These are phyloP conservation scores for Etia nguti DNA, from an alignment of 2,113 vertebrate species.

Conservation along the genomic window DNA sequence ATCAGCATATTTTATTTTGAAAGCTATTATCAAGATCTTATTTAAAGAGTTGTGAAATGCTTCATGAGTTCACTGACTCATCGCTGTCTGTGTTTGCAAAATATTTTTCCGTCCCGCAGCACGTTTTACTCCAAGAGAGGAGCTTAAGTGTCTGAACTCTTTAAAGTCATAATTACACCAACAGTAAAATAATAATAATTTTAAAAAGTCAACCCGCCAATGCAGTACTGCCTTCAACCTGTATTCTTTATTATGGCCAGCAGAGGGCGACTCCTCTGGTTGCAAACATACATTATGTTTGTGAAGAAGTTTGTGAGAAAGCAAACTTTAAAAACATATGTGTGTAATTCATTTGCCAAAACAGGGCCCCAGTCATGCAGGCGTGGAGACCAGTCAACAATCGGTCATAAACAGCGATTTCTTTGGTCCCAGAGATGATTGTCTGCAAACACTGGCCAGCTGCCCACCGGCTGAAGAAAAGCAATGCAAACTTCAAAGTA, in stretches of 20 bases:
- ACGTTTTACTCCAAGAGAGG: not conserved
- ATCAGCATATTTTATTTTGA: not conserved
- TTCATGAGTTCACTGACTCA: not conserved
- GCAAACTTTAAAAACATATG: not conserved
- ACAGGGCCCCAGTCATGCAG: not conserved
- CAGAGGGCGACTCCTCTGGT: not conserved
- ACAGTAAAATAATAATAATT: not conserved
- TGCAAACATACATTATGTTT: not conserved
- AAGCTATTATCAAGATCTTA: not conserved
- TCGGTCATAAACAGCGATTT: not conserved
- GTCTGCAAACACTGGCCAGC: not conserved
- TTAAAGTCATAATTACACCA: not conserved
- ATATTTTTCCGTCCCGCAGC: not conserved
- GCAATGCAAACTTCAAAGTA: not conserved
- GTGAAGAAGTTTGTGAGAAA: not conserved
- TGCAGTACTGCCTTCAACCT: not conserved
- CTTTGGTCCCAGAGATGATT: not conserved
- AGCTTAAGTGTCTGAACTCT: not conserved
- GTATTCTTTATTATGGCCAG: not conserved
- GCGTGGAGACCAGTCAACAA: not conserved
- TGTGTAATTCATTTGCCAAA: not conserved
- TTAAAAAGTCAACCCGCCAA: not conserved
- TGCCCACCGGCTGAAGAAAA: not conserved
- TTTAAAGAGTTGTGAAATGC: not conserved
- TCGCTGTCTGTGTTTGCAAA: not conserved